Percentiles rank a stretch among this genome's conserved stretches.
These are phyloP conservation scores for Chloroclystis v-ata DNA, from an alignment of 2,888 invertebrate species.

Conservation along the genomic window DNA sequence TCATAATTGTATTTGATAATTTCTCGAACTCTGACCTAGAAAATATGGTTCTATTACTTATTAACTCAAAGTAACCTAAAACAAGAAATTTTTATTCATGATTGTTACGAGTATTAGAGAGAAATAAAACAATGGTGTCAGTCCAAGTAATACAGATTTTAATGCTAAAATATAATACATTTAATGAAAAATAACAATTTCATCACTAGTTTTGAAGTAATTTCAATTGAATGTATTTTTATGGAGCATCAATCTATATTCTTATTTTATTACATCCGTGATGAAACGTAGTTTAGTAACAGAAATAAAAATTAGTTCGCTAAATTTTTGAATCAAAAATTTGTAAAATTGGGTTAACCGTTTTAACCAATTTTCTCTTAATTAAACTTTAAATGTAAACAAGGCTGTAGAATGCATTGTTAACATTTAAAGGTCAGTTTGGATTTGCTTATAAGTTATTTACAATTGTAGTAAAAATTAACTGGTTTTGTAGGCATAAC, in stretches of 20 bases:
- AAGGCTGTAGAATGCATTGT: constrained; percentile 58
- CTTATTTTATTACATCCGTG: neutral
- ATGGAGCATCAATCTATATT: neutral
- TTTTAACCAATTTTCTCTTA: too few species aligned
- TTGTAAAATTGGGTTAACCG: too few species aligned
- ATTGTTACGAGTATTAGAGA: too few species aligned
- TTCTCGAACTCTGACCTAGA: too few species aligned
- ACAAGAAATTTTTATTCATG: too few species aligned
- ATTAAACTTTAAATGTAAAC: too few species aligned
- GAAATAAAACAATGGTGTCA: constrained; percentile 36
- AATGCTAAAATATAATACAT: constrained; percentile 56
- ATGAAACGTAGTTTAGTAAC: neutral
- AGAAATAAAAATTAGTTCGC: too few species aligned
- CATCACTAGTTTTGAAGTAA: neutral
- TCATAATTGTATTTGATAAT: too few species aligned
- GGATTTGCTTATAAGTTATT: constrained; percentile 29
- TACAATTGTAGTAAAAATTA: constrained; percentile 27
- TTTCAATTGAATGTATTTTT: neutral
- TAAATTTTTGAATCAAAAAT: too few species aligned
- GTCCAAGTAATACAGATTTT: constrained; percentile 55
- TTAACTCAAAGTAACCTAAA: too few species aligned
- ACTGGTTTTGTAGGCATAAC: constrained; percentile 4
- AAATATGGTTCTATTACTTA: too few species aligned
- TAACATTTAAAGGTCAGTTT: constrained; percentile 42
- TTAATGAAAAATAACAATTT: constrained; percentile 58